Base-by-base conservation (phyloP, 2,797 vertebrate species). In the Takifugu rubripes region DNA sequence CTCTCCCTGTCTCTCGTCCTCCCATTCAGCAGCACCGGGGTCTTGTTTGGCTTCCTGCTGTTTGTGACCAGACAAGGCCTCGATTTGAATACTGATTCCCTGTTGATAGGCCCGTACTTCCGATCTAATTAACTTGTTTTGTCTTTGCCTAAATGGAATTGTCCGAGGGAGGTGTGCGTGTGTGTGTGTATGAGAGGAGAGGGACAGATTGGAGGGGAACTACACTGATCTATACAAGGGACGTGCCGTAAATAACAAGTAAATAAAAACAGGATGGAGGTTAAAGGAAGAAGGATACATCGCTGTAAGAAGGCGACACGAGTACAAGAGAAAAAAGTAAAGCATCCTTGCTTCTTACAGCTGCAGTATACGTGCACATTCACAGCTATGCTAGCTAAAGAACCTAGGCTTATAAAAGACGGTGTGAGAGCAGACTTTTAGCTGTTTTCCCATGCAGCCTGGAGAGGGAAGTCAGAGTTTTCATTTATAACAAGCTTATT, bases 101-200 rank as follows among this genome's bases (percentile, higher is more conserved):
- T 83, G 79, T 89, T 90, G 87, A 90, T 90, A 88, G 84, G 75
- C 78, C 81, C 52, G 78, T 76, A 84, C 85, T 90, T 92, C 87
- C 87, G 86, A 89, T 89, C 84, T 89, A 89, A 90, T 92, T 91
- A 91, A 84, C 82, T 83, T 91, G 88, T 91, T 92, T 91, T 91
- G 90, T 91, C 89, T 91, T 84, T 67, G 70, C 72, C 72, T 84
- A 85, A 89, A 89, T 80, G 77, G 83, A 82, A 85, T 85, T 50
- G 78, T 84, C 75, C 64, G 43, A 79, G 64, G 77, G 74, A 79
- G 82, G 84, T 24, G 10, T 25, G 79, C 59, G 83, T 68, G 66
- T 65, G 82, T 66, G 61, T 24, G 26, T 61, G 66, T 66, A 60
- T 46, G 17, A 14, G 47, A 11, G 47, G 50, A 69, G 68, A 69